These are phyloP conservation scores for Papilio dardanus DNA, from an alignment of 1,140 invertebrate genomes.

Conservation along the genomic window DNA sequence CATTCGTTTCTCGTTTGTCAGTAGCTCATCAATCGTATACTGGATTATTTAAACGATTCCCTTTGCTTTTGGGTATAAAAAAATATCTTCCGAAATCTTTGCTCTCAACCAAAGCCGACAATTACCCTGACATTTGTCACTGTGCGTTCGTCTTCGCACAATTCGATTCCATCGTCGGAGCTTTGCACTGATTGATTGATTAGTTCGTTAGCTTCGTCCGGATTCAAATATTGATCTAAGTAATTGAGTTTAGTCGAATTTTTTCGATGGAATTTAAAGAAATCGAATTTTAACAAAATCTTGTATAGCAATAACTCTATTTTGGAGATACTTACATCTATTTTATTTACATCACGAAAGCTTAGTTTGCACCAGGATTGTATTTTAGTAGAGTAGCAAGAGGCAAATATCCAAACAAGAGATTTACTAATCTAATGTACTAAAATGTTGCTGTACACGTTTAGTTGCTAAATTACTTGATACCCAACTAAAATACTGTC, in stretches of 20 bases:
- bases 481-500: too few species aligned
- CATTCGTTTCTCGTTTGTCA: conserved; percentile 61
- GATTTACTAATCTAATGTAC: too few species aligned
- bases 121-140: conserved; percentile 74
- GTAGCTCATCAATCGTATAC: conserved; percentile 65
- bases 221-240: conserved; percentile 21
- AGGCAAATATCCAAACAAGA: too few species aligned
- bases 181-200: conserved; percentile 71
- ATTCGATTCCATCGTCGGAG: conserved; percentile 64
- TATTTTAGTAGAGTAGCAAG: too few species aligned
- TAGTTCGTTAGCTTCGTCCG: conserved; percentile 46
- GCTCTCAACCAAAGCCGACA: conserved; percentile 54
- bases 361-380: too few species aligned
- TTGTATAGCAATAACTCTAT: neutral
- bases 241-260: neutral
- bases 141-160: conserved; percentile 50
- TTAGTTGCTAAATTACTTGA: too few species aligned
- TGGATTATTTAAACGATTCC: conserved; percentile 54
- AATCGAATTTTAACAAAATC: neutral
- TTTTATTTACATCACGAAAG: too few species aligned
- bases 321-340: too few species aligned
- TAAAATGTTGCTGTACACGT: too few species aligned
- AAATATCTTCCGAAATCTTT: conserved; percentile 47
- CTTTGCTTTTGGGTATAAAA: conserved; percentile 54
- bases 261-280: neutral